phyloP scores from a whole-genome alignment of 1,140 invertebrate genomes.

The Pseudomyrmex gracilis region DNA sequence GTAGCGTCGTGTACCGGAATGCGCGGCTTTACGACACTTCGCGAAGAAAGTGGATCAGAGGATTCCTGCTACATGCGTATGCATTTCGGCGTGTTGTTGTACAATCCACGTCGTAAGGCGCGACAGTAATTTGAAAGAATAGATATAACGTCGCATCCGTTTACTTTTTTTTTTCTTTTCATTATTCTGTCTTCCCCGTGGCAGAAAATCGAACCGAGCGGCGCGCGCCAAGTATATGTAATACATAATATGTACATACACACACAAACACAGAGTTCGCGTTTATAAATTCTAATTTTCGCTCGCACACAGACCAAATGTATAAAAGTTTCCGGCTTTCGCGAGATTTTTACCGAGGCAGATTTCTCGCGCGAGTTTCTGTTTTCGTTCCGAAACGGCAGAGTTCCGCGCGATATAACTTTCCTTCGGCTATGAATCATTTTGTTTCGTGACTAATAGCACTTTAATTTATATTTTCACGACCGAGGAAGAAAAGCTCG shows the following conservation, averaged over 20 bases:
- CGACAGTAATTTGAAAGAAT: constrained; percentile 55
- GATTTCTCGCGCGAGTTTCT: not conserved
- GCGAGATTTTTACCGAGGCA: not conserved
- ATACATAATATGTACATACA: no score
- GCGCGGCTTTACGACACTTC: constrained; percentile 66
- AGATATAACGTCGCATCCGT: constrained; percentile 5
- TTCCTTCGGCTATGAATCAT: constrained; percentile 32
- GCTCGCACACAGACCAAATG: not conserved
- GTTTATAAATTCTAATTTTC: constrained; percentile 53
- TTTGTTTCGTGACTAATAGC: constrained; percentile 42
- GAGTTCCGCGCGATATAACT: constrained; percentile 9
- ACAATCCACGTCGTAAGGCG: constrained; percentile 35
- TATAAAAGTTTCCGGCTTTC: constrained; percentile 13
- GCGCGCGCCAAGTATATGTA: constrained; percentile 5
- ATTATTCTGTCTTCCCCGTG: not conserved
- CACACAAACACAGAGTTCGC: not conserved
- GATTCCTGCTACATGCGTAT: constrained; percentile 34
- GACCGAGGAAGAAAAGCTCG: constrained; percentile 1
- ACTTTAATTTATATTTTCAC: constrained; percentile 51
- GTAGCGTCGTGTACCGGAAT: not conserved
- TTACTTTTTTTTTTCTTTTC: not conserved
- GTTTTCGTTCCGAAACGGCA: constrained; percentile 5
- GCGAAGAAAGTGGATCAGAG: constrained; percentile 63
- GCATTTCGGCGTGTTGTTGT: constrained; percentile 38
- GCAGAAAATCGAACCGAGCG: constrained; percentile 29